A percentile compares a stretch with the other conserved stretches of the same genome.
Conservation (phyloP, 2,113 vertebrate genomes). For the Silurus meridionalis region DNA sequence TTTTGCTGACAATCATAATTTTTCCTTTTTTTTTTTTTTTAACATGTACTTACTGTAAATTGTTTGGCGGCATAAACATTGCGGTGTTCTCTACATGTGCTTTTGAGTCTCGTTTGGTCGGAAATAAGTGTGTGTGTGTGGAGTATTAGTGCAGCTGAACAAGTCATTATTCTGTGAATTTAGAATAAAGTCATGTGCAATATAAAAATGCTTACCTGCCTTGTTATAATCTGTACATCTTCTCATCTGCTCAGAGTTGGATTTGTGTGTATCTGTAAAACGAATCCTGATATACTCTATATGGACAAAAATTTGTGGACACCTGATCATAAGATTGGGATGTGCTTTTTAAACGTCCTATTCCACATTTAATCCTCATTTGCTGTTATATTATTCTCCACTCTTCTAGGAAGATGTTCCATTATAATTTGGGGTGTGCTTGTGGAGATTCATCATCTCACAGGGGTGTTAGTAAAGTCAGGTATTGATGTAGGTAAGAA, state of each 20-base stretch:
- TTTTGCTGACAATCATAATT: conserved; percentile 50
- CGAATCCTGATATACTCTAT: background rate
- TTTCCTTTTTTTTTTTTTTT: background rate
- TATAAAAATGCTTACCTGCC: conserved; percentile 30
- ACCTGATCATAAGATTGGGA: no score
- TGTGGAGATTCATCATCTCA: background rate
- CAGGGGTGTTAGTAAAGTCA: background rate
- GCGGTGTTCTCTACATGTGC: background rate
- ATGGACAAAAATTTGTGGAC: no score
- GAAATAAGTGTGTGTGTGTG: conserved; percentile 9
- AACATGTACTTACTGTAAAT: background rate
- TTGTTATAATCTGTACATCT: background rate
- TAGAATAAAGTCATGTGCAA: conserved; percentile 29
- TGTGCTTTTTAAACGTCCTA: no score
- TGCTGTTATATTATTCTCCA: no score
- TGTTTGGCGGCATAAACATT: background rate
- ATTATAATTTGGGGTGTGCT: no score
- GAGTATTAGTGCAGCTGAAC: conserved; percentile 18
- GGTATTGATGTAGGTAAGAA: no score
- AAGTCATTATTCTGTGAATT: conserved; percentile 27
- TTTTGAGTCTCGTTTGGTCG: conserved; percentile 23
- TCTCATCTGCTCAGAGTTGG: background rate
- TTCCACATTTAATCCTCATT: no score
- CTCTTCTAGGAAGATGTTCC: no score
- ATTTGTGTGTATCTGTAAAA: background rate